Percentiles rank a stretch among this genome's conserved stretches.
phyloP scores from a whole-genome alignment of 2,113 vertebrate genomes.

The Bubo bubo region DNA sequence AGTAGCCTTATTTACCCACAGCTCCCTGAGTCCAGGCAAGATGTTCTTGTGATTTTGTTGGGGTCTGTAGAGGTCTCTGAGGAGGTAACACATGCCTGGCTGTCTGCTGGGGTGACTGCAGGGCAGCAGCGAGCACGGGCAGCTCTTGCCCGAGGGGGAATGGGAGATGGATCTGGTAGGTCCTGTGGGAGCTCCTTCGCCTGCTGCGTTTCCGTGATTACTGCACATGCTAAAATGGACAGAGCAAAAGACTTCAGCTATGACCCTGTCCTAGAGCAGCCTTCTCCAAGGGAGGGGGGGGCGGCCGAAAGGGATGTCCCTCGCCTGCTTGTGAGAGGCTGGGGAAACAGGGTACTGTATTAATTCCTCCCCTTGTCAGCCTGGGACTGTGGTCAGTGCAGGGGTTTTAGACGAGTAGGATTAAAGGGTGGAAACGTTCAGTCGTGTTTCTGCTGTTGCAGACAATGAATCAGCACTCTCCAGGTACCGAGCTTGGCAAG shows the following conservation, averaged over 20 bases:
- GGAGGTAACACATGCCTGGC: not conserved
- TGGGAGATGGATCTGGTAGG: not conserved
- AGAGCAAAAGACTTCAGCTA: not conserved
- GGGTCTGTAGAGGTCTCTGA: not conserved
- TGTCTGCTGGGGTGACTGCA: not conserved
- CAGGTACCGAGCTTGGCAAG: not conserved
- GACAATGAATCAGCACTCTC: not conserved
- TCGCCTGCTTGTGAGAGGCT: not conserved
- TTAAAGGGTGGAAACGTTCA: not conserved
- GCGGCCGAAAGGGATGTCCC: not conserved
- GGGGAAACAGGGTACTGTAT: fast-evolving
- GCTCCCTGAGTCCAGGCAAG: not conserved
- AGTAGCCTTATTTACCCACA: not conserved
- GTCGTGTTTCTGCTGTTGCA: not conserved
- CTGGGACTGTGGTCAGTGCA: not conserved
- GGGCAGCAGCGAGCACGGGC: not conserved
- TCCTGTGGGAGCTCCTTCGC: not conserved
- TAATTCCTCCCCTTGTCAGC: not conserved
- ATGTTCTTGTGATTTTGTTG: not conserved
- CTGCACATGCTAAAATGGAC: not conserved
- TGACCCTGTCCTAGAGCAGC: too few species aligned
- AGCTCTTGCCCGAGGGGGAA: not conserved
- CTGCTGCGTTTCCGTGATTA: not conserved
- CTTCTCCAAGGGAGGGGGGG: not conserved
- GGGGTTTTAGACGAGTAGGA: not conserved